Conservation (phyloP, 2,797 vertebrate genomes). For the Telmatherina bonti region DNA sequence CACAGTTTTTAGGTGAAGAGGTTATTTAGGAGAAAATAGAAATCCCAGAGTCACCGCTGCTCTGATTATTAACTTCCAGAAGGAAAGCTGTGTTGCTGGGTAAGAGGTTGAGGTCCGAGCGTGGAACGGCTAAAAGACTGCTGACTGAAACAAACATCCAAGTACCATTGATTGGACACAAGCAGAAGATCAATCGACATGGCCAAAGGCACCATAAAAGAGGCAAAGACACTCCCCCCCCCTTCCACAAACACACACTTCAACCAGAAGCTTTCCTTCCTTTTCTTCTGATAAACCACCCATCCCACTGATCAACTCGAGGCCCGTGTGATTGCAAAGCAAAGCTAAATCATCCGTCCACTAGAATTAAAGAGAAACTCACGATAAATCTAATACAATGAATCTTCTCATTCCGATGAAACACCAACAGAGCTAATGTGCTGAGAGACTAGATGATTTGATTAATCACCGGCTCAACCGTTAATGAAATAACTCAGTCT, state of each 20-base stretch:
- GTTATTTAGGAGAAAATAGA: constrained; percentile 19
- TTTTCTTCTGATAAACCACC: constrained; percentile 7
- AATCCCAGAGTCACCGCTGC: constrained; percentile 24
- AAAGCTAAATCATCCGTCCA: constrained; percentile 50
- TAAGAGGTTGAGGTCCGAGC: constrained; percentile 31
- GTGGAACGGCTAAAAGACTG: constrained; percentile 41
- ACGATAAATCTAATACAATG: constrained; percentile 2
- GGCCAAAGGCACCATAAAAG: constrained; percentile 59
- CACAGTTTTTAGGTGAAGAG: not conserved
- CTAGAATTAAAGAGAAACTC: not conserved
- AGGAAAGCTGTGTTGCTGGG: constrained; percentile 19
- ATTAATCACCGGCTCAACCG: constrained; percentile 54
- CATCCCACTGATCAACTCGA: constrained; percentile 38
- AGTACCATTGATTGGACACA: constrained; percentile 70
- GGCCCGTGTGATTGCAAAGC: constrained; percentile 51
- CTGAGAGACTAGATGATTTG: constrained; percentile 47
- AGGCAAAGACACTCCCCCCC: constrained; percentile 41
- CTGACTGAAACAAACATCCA: constrained; percentile 77
- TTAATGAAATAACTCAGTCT: constrained; percentile 52
- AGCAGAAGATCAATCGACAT: constrained; percentile 75
- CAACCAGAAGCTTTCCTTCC: constrained; percentile 16
- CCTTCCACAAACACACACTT: no score
- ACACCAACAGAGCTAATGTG: constrained; percentile 39
- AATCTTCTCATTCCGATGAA: constrained; percentile 39
- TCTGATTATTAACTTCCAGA: constrained; percentile 38